Percentiles rank a stretch among this genome's conserved stretches.
These are phyloP conservation scores for Cecidostiba fungosa DNA, from an alignment of 2,888 invertebrate genomes.

Conservation along the genomic window DNA sequence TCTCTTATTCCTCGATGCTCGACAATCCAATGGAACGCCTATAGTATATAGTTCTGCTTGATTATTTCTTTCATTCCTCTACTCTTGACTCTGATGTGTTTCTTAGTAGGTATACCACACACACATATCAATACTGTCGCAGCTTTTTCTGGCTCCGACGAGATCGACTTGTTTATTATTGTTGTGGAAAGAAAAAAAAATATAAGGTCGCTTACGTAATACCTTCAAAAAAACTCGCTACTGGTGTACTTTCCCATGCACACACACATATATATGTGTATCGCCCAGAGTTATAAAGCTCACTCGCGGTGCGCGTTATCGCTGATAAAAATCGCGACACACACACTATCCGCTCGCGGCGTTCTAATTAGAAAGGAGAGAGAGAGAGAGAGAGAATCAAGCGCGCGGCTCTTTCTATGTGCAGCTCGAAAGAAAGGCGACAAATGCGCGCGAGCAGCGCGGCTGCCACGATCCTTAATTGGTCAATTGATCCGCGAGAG, in stretches of 20 bases:
- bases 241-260: slow-evolving; percentile 19
- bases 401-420: neutral
- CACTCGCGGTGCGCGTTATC: neutral
- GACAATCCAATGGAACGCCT: slow-evolving; percentile 45
- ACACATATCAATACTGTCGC: no score
- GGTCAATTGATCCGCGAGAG: slow-evolving; percentile 62
- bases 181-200: neutral
- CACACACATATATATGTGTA: neutral
- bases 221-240: neutral
- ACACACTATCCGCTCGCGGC: slow-evolving; percentile 26
- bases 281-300: neutral
- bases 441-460: slow-evolving; percentile 57
- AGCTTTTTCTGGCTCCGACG: no score
- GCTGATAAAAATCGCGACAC: slow-evolving; percentile 43
- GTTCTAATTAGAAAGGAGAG: slow-evolving; percentile 57
- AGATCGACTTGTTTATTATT: no score
- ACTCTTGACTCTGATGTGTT: neutral
- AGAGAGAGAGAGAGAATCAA: neutral
- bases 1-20: neutral
- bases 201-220: neutral
- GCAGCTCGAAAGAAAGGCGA: slow-evolving; percentile 40
- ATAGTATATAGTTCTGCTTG: neutral
- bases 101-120: neutral
- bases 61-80: neutral
- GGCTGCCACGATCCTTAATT: slow-evolving; percentile 61